Percentiles rank a stretch among this genome's conserved stretches.
These are phyloP conservation scores for Macrotrachela quadricornifera DNA, from an alignment of 1,140 invertebrate species.

Conservation along the genomic window DNA sequence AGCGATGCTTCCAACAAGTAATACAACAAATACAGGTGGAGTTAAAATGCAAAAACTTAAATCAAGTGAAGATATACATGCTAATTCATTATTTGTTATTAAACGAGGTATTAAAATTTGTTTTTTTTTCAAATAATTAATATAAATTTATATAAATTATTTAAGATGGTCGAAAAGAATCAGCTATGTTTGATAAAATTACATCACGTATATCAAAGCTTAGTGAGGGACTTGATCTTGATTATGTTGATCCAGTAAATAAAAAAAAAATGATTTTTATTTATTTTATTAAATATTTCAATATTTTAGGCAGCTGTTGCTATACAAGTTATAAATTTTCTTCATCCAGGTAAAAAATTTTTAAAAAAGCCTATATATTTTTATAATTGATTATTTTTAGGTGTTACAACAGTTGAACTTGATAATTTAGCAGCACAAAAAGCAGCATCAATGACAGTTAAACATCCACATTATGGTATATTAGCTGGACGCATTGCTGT, in stretches of 20 bases:
- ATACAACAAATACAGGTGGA: too few species aligned
- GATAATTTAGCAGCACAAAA: constrained; percentile 93
- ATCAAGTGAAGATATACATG: too few species aligned
- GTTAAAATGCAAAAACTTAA: too few species aligned
- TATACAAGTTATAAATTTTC: too few species aligned
- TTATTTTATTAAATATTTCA: too few species aligned
- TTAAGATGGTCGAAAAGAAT: constrained; percentile 62
- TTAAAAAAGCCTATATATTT: constrained; percentile 40
- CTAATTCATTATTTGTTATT: too few species aligned
- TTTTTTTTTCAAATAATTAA: too few species aligned
- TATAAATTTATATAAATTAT: constrained; percentile 29
- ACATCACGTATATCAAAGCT: constrained; percentile 79
- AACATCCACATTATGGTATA: constrained; percentile 87
- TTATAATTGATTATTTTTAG: constrained; percentile 76
- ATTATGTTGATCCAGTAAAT: constrained; percentile 81
- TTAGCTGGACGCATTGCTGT: constrained; percentile 83
- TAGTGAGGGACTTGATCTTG: constrained; percentile 81
- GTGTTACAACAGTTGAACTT: constrained; percentile 81
- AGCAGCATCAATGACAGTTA: constrained; percentile 77
- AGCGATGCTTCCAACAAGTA: too few species aligned
- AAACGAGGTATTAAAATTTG: too few species aligned
- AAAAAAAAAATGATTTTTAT: neutral
- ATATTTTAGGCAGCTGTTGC: too few species aligned
- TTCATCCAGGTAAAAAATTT: constrained; percentile 9
- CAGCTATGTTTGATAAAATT: constrained; percentile 90